phyloP scores from a whole-genome alignment of 2,888 invertebrate species.

The Cerceris ruficornis region DNA sequence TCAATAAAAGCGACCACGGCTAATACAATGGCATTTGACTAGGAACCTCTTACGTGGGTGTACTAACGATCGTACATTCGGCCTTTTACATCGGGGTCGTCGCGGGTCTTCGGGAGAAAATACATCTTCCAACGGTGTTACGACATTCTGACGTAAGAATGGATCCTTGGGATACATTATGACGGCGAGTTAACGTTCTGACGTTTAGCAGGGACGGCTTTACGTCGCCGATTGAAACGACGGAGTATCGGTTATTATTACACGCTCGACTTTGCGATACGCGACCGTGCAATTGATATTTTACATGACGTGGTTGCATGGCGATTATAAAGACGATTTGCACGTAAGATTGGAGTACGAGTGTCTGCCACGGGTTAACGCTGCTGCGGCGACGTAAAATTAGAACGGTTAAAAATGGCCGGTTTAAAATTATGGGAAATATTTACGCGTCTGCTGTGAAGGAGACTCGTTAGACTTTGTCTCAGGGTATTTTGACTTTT shows the following conservation, averaged over 20 bases:
- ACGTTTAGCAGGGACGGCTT: background rate
- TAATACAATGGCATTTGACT: slow-evolving; percentile 39
- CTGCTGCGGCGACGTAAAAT: background rate
- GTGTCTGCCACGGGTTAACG: background rate
- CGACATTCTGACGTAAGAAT: slow-evolving; percentile 7
- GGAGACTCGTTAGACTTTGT: no score
- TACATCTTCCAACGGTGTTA: background rate
- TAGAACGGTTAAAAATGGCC: background rate
- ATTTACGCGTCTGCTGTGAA: no score
- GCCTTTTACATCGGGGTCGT: slow-evolving; percentile 17
- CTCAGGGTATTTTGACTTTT: no score
- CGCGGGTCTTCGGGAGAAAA: background rate
- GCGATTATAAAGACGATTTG: background rate
- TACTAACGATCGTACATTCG: slow-evolving; percentile 4
- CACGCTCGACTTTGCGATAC: background rate
- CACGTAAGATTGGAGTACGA: background rate
- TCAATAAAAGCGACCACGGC: slow-evolving; percentile 47
- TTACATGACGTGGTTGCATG: background rate
- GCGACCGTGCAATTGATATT: background rate
- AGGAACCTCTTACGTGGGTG: slow-evolving; percentile 19
- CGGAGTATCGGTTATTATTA: background rate
- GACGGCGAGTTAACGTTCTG: background rate
- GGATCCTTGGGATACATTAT: background rate
- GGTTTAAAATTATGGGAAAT: no score
- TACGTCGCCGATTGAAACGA: background rate